Percentiles rank a stretch among this genome's conserved stretches.
Conservation (phyloP, 1,140 invertebrate genomes). For the Copidosoma floridanum region DNA sequence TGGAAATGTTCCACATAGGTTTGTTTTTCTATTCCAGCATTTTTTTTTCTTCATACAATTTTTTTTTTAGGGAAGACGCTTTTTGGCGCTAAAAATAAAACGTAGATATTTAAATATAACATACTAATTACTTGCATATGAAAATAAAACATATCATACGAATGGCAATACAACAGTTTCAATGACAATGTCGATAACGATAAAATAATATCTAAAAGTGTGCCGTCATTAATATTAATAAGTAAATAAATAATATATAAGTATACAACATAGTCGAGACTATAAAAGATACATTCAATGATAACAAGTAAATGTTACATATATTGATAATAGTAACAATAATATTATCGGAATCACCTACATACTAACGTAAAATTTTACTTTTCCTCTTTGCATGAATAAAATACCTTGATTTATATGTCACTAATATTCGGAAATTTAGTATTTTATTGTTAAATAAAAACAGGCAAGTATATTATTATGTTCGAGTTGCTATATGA, state of each 20-base stretch:
- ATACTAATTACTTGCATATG: no score
- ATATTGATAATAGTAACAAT: slow-evolving; percentile 2
- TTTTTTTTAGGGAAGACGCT: slow-evolving; percentile 8
- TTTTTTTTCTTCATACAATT: not conserved
- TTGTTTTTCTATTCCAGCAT: not conserved
- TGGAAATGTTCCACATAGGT: slow-evolving; percentile 17
- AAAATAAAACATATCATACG: no score
- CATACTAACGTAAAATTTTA: not conserved
- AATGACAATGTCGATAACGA: not conserved
- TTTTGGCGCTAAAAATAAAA: slow-evolving; percentile 1
- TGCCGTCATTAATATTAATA: slow-evolving; percentile 4
- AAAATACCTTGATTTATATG: slow-evolving; percentile 5
- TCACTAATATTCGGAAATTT: no score
- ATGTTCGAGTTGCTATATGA: no score
- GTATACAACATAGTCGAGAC: slow-evolving; percentile 3
- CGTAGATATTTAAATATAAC: no score
- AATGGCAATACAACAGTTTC: slow-evolving; percentile 5
- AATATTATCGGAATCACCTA: not conserved
- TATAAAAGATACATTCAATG: slow-evolving; percentile 1
- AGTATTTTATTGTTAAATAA: not conserved
- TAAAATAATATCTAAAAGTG: not conserved
- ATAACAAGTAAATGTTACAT: no score
- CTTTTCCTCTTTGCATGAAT: not conserved
- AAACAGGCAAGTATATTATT: slow-evolving; percentile 12
- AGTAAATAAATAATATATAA: slow-evolving; percentile 11